These are phyloP conservation scores for Pentamera pediparva DNA, from an alignment of 53 echinoderm and acorn worm genomes.

Conservation along the genomic window DNA sequence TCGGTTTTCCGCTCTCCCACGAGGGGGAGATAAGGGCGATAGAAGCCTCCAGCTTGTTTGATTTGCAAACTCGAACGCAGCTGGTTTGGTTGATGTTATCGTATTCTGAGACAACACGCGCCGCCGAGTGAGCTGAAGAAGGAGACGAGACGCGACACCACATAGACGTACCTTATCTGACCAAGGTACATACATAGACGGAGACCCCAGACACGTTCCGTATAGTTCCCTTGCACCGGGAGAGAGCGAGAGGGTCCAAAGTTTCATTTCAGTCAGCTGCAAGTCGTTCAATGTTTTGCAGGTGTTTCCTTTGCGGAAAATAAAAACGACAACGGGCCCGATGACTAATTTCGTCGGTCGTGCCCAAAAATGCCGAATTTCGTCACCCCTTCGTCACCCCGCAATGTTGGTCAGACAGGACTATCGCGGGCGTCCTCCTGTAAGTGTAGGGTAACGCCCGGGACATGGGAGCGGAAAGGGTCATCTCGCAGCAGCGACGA, in stretches of 20 bases:
- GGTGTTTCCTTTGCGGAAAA: no score
- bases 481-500: slow-evolving; percentile 2
- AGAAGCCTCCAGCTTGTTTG: slow-evolving; percentile 20
- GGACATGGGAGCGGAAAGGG: slow-evolving; percentile 4
- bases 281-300: slow-evolving; percentile 23
- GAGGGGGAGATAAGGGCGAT: slow-evolving; percentile 28
- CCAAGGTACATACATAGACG: slow-evolving; percentile 5
- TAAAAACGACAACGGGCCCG: no score
- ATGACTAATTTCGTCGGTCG: slow-evolving; percentile 28
- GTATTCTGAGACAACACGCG: slow-evolving; percentile 22
- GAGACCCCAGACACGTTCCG: slow-evolving; percentile 10
- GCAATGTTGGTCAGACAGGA: no score
- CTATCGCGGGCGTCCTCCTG: neutral
- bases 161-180: slow-evolving; percentile 15
- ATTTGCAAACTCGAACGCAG: slow-evolving; percentile 32
- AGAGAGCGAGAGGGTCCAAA: slow-evolving; percentile 26
- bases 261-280: slow-evolving; percentile 33
- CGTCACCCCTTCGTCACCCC: slow-evolving; percentile 27
- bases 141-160: neutral
- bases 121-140: neutral
- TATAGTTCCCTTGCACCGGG: neutral
- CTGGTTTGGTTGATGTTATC: slow-evolving; percentile 21
- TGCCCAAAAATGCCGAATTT: slow-evolving; percentile 32
- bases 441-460: neutral
- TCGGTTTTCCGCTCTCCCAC: neutral